phyloP scores from a whole-genome alignment of 2,113 vertebrate species.

The Periophthalmodon schlosseri region DNA sequence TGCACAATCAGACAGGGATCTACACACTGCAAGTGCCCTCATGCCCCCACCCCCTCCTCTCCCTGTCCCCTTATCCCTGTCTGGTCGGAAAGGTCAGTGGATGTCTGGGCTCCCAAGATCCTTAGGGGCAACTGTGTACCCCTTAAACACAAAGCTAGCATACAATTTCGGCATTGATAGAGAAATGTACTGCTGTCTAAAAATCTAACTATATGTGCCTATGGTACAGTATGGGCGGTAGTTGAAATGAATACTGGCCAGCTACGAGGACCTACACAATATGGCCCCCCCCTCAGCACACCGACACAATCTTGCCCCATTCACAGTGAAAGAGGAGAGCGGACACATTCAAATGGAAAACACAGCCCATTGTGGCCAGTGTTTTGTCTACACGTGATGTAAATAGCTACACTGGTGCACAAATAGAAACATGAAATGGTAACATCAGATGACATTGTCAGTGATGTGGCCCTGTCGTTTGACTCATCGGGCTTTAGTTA shows the following conservation, averaged over 20 bases:
- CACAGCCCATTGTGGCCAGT: constrained; percentile 58
- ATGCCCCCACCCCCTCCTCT: constrained; percentile 64
- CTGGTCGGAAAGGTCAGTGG: constrained; percentile 97
- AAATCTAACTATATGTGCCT: constrained; percentile 30
- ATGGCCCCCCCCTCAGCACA: constrained; percentile 12
- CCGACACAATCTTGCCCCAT: constrained; percentile 14
- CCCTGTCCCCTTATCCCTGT: constrained; percentile 92
- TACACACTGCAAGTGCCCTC: constrained; percentile 58
- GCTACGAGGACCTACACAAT: constrained; percentile 62
- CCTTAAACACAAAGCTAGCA: constrained; percentile 6
- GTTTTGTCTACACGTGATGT: constrained; percentile 69
- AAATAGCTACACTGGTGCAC: constrained; percentile 65
- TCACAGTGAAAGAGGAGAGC: constrained; percentile 55
- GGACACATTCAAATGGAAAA: constrained; percentile 77
- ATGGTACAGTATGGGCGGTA: constrained; percentile 24
- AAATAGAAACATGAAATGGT: constrained; percentile 56
- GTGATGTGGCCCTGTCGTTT: constrained; percentile 22
- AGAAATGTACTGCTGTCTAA: constrained; percentile 82
- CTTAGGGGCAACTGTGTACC: constrained; percentile 52
- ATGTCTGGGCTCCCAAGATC: constrained; percentile 95
- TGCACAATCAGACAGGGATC: constrained; percentile 16
- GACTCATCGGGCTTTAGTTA: constrained; percentile 3
- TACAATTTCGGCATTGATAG: constrained; percentile 59
- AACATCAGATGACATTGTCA: constrained; percentile 36
- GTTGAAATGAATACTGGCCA: constrained; percentile 82